phyloP scores from a whole-genome alignment of 2,113 vertebrate genomes.

The Pseudonaja textilis region DNA sequence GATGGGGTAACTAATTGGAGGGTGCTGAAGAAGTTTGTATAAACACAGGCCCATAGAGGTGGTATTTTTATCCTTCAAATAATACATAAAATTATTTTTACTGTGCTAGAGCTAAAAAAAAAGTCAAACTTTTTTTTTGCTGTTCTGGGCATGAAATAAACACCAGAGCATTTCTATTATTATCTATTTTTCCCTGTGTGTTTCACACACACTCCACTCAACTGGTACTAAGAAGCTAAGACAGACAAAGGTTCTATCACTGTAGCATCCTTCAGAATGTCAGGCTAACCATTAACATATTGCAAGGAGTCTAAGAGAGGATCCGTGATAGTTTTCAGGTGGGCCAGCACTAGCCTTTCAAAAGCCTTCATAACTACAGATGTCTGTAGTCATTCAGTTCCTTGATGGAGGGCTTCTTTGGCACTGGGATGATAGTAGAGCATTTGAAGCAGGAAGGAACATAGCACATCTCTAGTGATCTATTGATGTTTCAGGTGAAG shows the following conservation, averaged over 20 bases:
- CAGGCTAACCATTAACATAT: background rate
- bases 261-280: background rate
- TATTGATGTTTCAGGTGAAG: too few relatives aligned
- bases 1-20: conserved; percentile 27
- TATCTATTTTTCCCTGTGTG: background rate
- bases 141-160: background rate
- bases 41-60: conserved; percentile 3
- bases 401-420: too few relatives aligned
- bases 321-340: too few relatives aligned
- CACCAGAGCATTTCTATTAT: background rate
- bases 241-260: background rate
- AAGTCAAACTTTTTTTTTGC: background rate
- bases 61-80: conserved; percentile 30
- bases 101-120: background rate
- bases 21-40: background rate
- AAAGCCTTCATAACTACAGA: too few relatives aligned
- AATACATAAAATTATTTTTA: conserved; percentile 30
- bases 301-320: too few relatives aligned
- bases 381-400: too few relatives aligned
- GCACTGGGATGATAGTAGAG: too few relatives aligned
- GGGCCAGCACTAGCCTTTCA: too few relatives aligned
- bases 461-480: too few relatives aligned
- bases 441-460: too few relatives aligned
- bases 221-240: background rate
- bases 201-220: background rate